Evolutionary conservation across 2,797 vertebrate genomes (phyloP), one percentile per base, ranked within the genome.

Genomic region (Sebastolobus altivelis): DNA sequence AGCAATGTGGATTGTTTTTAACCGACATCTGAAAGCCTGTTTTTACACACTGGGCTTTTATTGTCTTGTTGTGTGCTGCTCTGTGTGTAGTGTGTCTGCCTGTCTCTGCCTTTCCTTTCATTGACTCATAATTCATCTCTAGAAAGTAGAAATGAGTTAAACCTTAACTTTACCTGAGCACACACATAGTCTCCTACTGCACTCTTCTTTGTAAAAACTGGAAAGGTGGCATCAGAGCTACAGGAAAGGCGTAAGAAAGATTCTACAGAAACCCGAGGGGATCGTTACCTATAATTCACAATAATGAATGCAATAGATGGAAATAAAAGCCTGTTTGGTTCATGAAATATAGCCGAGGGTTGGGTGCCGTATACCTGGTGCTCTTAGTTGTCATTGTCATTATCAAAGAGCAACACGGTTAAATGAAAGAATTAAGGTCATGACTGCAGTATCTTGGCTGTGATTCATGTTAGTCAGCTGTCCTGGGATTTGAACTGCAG

Each of bases 381-480:
- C 77, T 74, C 70, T 63, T 71, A 77, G 67, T 77, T 77, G 77
- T 87, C 86, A 83, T 72, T 86, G 87, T 89, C 81, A 87, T 92
- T 89, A 91, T 91, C 84, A 89, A 81, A 89, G 81, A 81, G 29
- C 81, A 89, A 81, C 83, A 75, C 10, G 49, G 77, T 84, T 91
- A 85, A 93, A 91, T 87, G 83, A 93, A 89, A 91, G 86, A 91
- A 88, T 90, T 91, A 87, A 72, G 88, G 91, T 91, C 88, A 76
- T 38, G 86, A 77, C 81, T 87, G 76, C 70, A 49, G 76, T 87
- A 67, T 82, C 78, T 75, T 68, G 59, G 70, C 83, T 83, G 79
- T 92, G 87, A 93, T 91, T 92, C 84, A 91, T 91, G 81, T 82
- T 72, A 54, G 67, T 70, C 71, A 67, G 61, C 88, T 82, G 86